Evolutionary conservation across 2,797 vertebrate genomes (phyloP).

Genomic region (Neopelma chrysocephalum): DNA sequence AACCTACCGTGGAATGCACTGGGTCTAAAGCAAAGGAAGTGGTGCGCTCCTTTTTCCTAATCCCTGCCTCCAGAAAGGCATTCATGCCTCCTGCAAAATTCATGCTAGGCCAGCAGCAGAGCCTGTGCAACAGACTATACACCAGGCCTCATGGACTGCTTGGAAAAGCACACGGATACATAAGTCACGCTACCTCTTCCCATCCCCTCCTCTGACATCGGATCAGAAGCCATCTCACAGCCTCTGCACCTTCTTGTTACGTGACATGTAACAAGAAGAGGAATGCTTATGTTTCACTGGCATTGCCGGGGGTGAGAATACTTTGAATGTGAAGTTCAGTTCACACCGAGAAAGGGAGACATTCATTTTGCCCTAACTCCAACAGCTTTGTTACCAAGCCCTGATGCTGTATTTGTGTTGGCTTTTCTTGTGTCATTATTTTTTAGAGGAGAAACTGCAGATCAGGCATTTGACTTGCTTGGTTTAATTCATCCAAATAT

Average conservation of each 20-base stretch:
- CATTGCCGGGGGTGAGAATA: background rate
- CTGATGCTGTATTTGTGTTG: background rate
- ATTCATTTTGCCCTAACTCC: background rate
- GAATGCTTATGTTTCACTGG: background rate
- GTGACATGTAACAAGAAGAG: background rate
- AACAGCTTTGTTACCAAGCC: background rate
- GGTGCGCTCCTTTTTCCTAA: background rate
- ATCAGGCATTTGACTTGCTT: conserved; percentile 7
- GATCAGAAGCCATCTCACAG: background rate
- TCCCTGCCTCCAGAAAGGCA: background rate
- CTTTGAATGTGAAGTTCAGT: background rate
- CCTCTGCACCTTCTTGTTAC: background rate
- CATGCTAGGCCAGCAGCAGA: background rate
- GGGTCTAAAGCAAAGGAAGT: background rate
- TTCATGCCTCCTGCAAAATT: background rate
- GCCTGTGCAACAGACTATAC: background rate
- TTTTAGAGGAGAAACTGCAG: conserved; percentile 7
- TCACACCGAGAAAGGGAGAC: background rate
- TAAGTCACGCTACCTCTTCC: background rate
- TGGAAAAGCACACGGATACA: background rate
- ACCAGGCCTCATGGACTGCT: background rate
- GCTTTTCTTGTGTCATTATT: background rate
- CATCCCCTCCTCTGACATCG: accelerated
- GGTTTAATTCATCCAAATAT: conserved; percentile 19
- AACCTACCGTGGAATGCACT: background rate